Evolutionary conservation across 1,140 invertebrate species (phyloP), one percentile per base, ranked within the genome.

Genomic region (Chelonus insularis): DNA sequence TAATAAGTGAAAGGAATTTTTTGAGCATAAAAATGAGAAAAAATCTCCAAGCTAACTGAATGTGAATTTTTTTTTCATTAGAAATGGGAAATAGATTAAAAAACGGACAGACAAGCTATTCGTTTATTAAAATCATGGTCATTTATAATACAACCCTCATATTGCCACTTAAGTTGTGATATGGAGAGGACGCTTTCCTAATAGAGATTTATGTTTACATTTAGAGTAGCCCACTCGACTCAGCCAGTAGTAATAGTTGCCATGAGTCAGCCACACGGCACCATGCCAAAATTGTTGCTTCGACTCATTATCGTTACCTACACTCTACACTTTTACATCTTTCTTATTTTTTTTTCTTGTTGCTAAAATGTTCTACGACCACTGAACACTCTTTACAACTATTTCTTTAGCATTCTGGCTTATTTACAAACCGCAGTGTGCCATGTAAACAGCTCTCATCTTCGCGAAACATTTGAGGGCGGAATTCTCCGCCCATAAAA

Each of bases 261-360:
- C 12, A 18, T 43, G 41, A 16, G 18, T 43, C 18, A 1, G 0
- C 41, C 41, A 43, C 36, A 14, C 21, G 60, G 58, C 56, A 39
- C 45, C 32, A 32, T 18, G 55, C 64, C 64, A 64, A 68, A 68
- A 66, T 68, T 68, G 64, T 66, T 66, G 61, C 66, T 66, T 62
- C 60, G 52, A 64, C 43, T 58, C 41, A 21, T 61, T 64, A 48
- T 37, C 39, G 8, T 63, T 60, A 14, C 8, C 36, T 56, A 41
- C 45, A 45, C 18, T 41, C n/a, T n/a, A n/a, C n/a, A n/a, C n/a
- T n/a, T n/a, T n/a, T n/a, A n/a, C n/a, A n/a, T 23, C 8, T 45
- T 18, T 20, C 32, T 25, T 7, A n/a, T 23, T 11, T 14, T 14
- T 7, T 2, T 25, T 47, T 32, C 6, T 34, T 12, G 18, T 50